Evolutionary conservation across 2,888 invertebrate species (phyloP), one percentile per base, ranked within the genome.

Genomic region (Hypolimnas misippus): DNA sequence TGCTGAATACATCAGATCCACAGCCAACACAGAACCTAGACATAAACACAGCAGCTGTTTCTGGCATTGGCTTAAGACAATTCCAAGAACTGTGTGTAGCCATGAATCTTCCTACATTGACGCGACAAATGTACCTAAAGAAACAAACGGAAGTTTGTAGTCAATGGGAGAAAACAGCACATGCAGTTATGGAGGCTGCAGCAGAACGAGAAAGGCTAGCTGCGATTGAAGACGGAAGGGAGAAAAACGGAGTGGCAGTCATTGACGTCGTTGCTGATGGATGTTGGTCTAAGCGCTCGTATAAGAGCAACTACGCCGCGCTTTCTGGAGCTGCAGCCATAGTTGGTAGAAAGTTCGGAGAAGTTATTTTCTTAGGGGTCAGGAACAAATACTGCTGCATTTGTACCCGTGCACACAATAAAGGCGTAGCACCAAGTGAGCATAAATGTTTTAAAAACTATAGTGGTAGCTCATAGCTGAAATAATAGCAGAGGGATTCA

Each of bases 391-490:
- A 66, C 42, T 71, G 70, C 21, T 64, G 42, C 21, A 69, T 65
- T 10, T 73, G 73, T 56, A 68, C 65, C 1, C 35, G 46, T 31
- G 69, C 69, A 31, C 44, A 63, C 40, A 66, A 67, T 7, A 56
- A 62, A 49, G 35, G 57, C n/a, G 14, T 17, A n/a, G 42, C 12
- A 7, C 17, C 54, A 44, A 44, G 21, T 38, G 50, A 59, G 49
- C 69, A 73, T 19, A 35, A 46, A 49, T 73, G 73, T 31, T 71
- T 44, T 42, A 71, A 68, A 63, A 73, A 71, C 40, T 70, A 58
- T 51, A 50, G 35, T n/a, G 70, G 69, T 12, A 8, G 66, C 16
- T 73, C 70, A 35, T 65, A 51, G 57, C 67, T 10, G 54, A 46
- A 21, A 69, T 70, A 54, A 61, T 73, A 25, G 33, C 52, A 7